These are phyloP conservation scores for Drosophila vallismaia DNA, from an alignment of 2,888 invertebrate genomes.

Conservation along the genomic window DNA sequence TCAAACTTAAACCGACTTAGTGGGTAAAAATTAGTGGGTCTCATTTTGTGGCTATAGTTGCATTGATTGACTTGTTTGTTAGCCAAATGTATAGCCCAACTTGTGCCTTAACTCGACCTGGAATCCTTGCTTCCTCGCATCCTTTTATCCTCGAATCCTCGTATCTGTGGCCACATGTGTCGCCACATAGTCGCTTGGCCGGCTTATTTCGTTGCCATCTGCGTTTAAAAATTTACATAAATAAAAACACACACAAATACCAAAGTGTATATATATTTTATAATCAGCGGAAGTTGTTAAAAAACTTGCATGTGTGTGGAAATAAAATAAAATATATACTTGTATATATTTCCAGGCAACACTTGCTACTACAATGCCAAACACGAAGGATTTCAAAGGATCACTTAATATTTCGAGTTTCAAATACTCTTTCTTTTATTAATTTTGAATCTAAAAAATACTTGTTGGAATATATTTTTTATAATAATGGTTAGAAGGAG, in stretches of 20 bases:
- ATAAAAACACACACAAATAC: conserved; percentile 3
- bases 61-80: conserved; percentile 33
- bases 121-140: not conserved
- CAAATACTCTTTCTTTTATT: conserved; percentile 12
- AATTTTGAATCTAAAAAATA: too few relatives aligned
- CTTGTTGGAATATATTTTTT: too few relatives aligned
- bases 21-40: conserved; percentile 10
- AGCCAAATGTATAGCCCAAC: conserved; percentile 45
- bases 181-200: conserved; percentile 67
- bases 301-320: conserved; percentile 44
- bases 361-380: conserved; percentile 23
- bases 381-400: conserved; percentile 5
- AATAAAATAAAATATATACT: conserved; percentile 9
- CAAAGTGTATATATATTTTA: conserved; percentile 11
- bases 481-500: too few relatives aligned
- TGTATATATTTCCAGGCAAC: conserved; percentile 16
- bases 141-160: conserved; percentile 2
- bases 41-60: conserved; percentile 23
- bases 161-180: conserved; percentile 73
- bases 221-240: conserved; percentile 23
- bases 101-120: conserved; percentile 12
- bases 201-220: conserved; percentile 59
- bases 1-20: too few relatives aligned
- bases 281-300: conserved; percentile 50
- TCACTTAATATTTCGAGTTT: not conserved